Evolutionary conservation across 2,797 vertebrate species (phyloP), one percentile per base, ranked within the genome.

Genomic region (Bradypodion pumilum): DNA sequence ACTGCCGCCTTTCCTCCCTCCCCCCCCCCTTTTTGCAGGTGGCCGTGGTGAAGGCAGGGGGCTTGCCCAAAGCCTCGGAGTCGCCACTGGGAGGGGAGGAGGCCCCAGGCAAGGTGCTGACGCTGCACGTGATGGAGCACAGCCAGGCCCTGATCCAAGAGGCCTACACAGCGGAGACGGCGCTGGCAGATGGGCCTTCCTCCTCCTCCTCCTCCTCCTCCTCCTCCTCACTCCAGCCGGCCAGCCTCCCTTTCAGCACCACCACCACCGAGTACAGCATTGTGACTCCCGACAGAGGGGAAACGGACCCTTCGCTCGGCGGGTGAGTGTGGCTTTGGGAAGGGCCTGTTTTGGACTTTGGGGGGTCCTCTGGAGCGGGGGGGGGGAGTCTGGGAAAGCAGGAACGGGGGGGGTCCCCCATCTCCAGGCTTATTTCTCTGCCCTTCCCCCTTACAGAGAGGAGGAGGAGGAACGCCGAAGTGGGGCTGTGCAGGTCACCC

Each of bases 41-140:
- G 89, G 96, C 98, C 0, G 97, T 99, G 83, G 95, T 99, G 81
- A 99, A 96, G 92, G 95, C 97, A 0, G 96, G 93, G 1, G 91
- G 94, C 0, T 91, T 96, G 63, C 93, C 92, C 0, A 90, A 93
- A 56, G 70, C 88, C 3, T 5, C 86, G 2, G 85, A 84, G 29
- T 70, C 82, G 49, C 82, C 62, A 0, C 84, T 8, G 9, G 32
- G 27, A n/a, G 0, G 95, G 12, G 86, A 35, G 10, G 88, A 91
- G 78, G 94, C 96, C 84, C 84, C 94, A 40, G 96, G 97, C 74
- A 97, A 97, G 88, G 94, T 99, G 7, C 96, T 99, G 87, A 98
- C 98, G 0, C 95, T 99, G 89, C 98, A 98, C 1, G 92, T 99
- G 92, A 95, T 97, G 4, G 97, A 99, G 89, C 94, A 95, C 0